Base-by-base conservation (phyloP, 2,888 invertebrate genomes). In the Polyommatus iphigenia region DNA sequence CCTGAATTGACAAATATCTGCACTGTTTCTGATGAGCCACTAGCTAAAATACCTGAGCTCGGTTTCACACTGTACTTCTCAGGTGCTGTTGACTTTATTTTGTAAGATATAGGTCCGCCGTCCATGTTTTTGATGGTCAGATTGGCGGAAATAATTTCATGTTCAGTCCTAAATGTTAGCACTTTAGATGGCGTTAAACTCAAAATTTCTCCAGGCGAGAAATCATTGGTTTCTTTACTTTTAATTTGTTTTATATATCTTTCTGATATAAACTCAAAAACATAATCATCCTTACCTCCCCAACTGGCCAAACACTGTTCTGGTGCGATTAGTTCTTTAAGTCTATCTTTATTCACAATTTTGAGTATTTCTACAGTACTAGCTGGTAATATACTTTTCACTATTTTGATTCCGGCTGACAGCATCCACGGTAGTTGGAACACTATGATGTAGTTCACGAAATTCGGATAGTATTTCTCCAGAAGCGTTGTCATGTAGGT, bases 61-160 rank as follows among this genome's bases (percentile, higher is more conserved):
- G 98, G 98, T 77, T 97, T 95, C 8, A 98, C 98, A 78, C 97
- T 95, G 90, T 98, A 98, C 87, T 98, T 98, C 85, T 98, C 97
- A 0, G 98, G 98, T 0, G 98, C 96, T 18, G 98, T 98, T 6
- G 98, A 98, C 92, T 98, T 98, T 82, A 98, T 96, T 97, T 98
- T 89, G 78, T 91, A 93, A 79, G 85, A 85, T 15, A 87, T 79
- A 15, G 82, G 67, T 20, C 80, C 81, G 4, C 90, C 88, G 71
- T 96, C 95, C 76, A 93, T 91, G 88, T 97, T 97, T 80, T 95
- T 95, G 29, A 98, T 88, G 6, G 92, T 94, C 84, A 96, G 93
- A 24, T 92, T 94, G 79, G 96, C 95, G 76, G 91, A 89, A 71
- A 96, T 87, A 85, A 96, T 96, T 79, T 94, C 94, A 73, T 95